Conservation (phyloP, 2,888 invertebrate species). For the Melangyna quadrimaculata region DNA sequence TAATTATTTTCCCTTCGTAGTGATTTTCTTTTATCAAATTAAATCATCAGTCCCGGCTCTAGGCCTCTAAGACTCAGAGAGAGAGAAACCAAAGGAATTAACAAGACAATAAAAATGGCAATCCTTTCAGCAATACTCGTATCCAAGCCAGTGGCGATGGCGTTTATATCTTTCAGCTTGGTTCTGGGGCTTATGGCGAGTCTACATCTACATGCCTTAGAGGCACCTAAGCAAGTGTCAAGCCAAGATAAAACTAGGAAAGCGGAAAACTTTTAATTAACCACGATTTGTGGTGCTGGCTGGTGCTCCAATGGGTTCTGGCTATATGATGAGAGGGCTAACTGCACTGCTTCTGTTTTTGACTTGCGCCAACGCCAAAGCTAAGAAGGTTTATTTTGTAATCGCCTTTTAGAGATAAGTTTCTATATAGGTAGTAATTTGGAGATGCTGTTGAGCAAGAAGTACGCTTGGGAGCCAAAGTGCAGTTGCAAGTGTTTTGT, state of each 20-base stretch:
- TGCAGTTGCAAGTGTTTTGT: conserved; percentile 71
- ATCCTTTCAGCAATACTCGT: conserved; percentile 17
- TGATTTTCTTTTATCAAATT: conserved; percentile 66
- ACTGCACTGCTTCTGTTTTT: background rate
- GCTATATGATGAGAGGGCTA: conserved; percentile 8
- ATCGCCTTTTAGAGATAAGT: conserved; percentile 49
- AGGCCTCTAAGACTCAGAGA: background rate
- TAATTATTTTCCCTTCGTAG: conserved; percentile 60
- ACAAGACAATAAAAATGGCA: conserved; percentile 30
- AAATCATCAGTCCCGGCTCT: conserved; percentile 53
- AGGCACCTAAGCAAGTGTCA: conserved; percentile 63
- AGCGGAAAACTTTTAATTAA: conserved; percentile 69
- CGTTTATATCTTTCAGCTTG: background rate
- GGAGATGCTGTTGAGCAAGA: conserved; percentile 13
- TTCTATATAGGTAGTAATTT: conserved; percentile 58
- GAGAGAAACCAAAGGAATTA: background rate
- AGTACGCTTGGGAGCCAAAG: conserved; percentile 37
- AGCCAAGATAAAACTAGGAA: conserved; percentile 46
- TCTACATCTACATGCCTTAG: background rate
- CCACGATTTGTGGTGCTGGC: conserved; percentile 60
- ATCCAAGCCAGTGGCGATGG: background rate
- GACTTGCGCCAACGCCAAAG: background rate
- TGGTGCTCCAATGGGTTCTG: background rate
- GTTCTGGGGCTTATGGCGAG: conserved; percentile 17
- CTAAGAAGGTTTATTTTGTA: conserved; percentile 49